These are phyloP conservation scores for Ophonus ardosiacus DNA, from an alignment of 2,888 invertebrate species.

Conservation along the genomic window DNA sequence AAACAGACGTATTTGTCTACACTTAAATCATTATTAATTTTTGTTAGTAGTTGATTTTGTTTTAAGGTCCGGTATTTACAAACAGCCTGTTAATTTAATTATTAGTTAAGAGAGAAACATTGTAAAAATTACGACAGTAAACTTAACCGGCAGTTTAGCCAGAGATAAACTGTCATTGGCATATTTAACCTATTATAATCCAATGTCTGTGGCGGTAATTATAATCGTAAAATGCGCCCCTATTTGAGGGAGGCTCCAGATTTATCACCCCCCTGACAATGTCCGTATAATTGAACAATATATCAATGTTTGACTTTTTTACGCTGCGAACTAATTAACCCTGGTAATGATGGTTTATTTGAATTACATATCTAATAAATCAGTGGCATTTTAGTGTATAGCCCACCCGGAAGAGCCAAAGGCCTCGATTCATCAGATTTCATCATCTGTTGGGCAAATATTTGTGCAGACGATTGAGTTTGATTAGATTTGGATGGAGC, in stretches of 20 bases:
- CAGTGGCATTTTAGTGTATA: background rate
- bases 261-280: background rate
- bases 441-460: conserved; percentile 32
- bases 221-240: background rate
- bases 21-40: too few relatives aligned
- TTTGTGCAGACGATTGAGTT: conserved; percentile 37
- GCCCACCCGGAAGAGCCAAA: background rate
- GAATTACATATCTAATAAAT: conserved; percentile 29
- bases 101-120: too few relatives aligned
- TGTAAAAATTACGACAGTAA: too few relatives aligned
- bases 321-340: conserved; percentile 2
- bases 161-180: too few relatives aligned
- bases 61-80: too few relatives aligned
- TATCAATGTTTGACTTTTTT: conserved; percentile 22
- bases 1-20: too few relatives aligned
- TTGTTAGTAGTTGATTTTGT: too few relatives aligned
- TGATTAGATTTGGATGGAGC: conserved; percentile 41
- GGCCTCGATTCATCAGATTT: conserved; percentile 11
- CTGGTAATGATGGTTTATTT: conserved; percentile 17
- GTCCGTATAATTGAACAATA: background rate
- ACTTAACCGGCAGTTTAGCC: too few relatives aligned
- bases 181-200: too few relatives aligned
- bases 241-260: background rate
- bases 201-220: too few relatives aligned
- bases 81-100: too few relatives aligned